phyloP scores from a whole-genome alignment of 1,140 invertebrate species.

The Drosophila dunni region DNA sequence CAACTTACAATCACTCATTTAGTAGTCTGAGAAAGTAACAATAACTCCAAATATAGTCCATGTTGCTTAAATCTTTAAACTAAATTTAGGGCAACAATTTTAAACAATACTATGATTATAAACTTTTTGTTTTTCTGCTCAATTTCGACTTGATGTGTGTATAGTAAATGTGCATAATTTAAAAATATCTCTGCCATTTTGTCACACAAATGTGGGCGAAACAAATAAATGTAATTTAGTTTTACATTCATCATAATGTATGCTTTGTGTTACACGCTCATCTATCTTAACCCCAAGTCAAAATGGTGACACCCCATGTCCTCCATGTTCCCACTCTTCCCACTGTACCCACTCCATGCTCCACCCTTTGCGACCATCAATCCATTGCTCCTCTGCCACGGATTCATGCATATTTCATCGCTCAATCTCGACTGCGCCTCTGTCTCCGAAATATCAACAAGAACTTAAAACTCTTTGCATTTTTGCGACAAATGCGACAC shows the following conservation, averaged over 20 bases:
- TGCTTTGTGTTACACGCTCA: slow-evolving; percentile 1
- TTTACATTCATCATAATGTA: slow-evolving; percentile 9
- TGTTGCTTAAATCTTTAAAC: too few relatives aligned
- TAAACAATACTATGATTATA: too few relatives aligned
- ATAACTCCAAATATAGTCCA: too few relatives aligned
- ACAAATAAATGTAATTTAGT: slow-evolving; percentile 16
- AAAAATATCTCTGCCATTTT: background rate
- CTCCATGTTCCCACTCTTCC: background rate
- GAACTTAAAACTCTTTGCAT: slow-evolving; percentile 66
- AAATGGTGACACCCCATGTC: slow-evolving; percentile 1
- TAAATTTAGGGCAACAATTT: too few relatives aligned
- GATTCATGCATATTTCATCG: slow-evolving; percentile 34
- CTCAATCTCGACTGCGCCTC: slow-evolving; percentile 40
- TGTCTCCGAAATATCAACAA: slow-evolving; percentile 49
- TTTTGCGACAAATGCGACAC: slow-evolving; percentile 63
- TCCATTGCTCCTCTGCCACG: background rate
- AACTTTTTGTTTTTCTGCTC: too few relatives aligned
- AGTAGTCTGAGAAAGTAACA: too few relatives aligned
- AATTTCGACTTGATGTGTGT: too few relatives aligned
- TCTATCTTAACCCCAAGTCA: slow-evolving; percentile 16
- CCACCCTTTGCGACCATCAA: background rate
- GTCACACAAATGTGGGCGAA: slow-evolving; percentile 2
- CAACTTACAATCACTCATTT: too few relatives aligned
- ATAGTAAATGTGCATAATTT: background rate
- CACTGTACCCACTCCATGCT: background rate